Evolutionary conservation across 2,888 invertebrate species (phyloP).

Genomic region (Polietes domitor): DNA sequence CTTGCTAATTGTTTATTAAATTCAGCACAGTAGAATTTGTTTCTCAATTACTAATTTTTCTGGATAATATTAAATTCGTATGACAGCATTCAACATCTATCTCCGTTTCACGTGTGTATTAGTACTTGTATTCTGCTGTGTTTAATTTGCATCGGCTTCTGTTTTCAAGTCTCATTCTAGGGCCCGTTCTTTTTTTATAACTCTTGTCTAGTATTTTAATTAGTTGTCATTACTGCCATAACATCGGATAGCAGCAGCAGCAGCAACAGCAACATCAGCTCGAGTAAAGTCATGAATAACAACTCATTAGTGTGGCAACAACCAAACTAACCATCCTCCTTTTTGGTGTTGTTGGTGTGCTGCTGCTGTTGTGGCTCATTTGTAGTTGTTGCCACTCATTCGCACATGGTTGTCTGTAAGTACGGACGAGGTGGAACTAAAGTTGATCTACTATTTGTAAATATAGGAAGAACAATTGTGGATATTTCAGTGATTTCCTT

Average conservation of each 20-base stretch:
- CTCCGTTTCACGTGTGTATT: too few species aligned
- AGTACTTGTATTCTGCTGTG: constrained; percentile 9
- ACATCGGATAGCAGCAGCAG: constrained; percentile 43
- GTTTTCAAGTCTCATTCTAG: background rate
- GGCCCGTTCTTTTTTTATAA: background rate
- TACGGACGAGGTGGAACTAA: background rate
- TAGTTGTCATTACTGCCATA: constrained; percentile 62
- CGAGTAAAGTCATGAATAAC: constrained; percentile 51
- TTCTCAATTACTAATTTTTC: too few species aligned
- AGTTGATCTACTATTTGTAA: too few species aligned
- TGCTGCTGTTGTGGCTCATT: background rate
- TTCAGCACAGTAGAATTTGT: too few species aligned
- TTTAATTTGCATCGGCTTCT: constrained; percentile 5
- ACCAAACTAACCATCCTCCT: background rate
- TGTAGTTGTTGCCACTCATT: constrained; percentile 42
- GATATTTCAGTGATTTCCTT: too few species aligned
- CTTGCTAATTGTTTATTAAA: too few species aligned
- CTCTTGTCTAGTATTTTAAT: constrained; percentile 57
- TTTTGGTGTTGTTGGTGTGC: constrained; percentile 26
- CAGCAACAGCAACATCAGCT: too few species aligned
- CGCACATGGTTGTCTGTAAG: too few species aligned
- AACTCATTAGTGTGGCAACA: constrained; percentile 51
- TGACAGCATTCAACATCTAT: too few species aligned
- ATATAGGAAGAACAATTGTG: too few species aligned
- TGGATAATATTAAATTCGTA: too few species aligned